These are phyloP conservation scores for Tilapia sparmanii DNA, from an alignment of 2,113 vertebrate species.

Conservation along the genomic window DNA sequence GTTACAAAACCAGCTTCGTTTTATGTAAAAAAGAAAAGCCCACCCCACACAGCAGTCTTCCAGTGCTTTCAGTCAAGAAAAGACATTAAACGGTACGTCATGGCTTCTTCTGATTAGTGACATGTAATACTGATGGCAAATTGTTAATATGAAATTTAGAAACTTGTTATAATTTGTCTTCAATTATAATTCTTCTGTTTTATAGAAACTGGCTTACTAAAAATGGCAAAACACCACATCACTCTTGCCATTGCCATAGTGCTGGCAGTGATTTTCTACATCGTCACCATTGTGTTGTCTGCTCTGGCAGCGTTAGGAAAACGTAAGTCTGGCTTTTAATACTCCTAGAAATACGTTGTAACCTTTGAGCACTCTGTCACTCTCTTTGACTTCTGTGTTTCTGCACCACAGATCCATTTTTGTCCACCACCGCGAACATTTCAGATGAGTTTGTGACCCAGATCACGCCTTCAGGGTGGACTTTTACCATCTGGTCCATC, in stretches of 20 bases:
- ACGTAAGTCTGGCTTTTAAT: constrained; percentile 27
- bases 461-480: constrained; percentile 68
- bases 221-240: constrained; percentile 45
- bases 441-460: constrained; percentile 52
- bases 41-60: not conserved
- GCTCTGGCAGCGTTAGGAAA: constrained; percentile 44
- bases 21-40: not conserved
- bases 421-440: constrained; percentile 28
- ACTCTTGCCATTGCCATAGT: constrained; percentile 24
- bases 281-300: constrained; percentile 42
- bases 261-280: constrained; percentile 43
- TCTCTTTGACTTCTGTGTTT: not conserved
- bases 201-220: not conserved
- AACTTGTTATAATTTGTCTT: not conserved
- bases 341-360: not conserved
- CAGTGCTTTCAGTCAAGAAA: not conserved
- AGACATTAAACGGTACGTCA: not conserved
- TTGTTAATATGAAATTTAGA: not conserved
- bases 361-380: not conserved
- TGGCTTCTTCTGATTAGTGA: not conserved
- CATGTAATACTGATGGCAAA: not conserved
- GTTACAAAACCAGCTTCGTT: constrained; percentile 8
- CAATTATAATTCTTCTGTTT: not conserved
- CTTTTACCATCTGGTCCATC: constrained; percentile 66
- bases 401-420: constrained; percentile 50